Evolutionary conservation across 2,888 invertebrate species (phyloP).

Genomic region (Synergus umbraculus): DNA sequence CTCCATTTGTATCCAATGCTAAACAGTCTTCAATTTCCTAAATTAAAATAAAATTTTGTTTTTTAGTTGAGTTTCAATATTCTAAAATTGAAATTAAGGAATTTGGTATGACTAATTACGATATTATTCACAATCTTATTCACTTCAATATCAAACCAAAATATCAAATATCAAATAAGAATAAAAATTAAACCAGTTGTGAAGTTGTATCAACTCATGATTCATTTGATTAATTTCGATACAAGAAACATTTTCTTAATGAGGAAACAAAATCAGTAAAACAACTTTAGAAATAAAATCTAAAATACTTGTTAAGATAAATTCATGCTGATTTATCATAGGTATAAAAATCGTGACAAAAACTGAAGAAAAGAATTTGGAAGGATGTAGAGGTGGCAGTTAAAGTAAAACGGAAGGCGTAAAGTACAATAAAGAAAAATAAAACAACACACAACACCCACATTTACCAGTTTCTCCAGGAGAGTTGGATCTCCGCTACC

Average conservation of each 20-base stretch:
- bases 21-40: slow-evolving; percentile 71
- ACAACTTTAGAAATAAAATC: neutral
- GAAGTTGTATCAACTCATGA: no score
- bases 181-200: no score
- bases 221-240: neutral
- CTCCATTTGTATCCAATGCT: slow-evolving; percentile 63
- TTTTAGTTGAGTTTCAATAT: neutral
- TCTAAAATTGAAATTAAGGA: no score
- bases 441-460: slow-evolving; percentile 64
- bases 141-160: no score
- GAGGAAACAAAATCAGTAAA: neutral
- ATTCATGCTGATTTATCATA: neutral
- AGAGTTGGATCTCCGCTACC: slow-evolving; percentile 67
- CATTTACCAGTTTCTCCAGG: slow-evolving; percentile 74
- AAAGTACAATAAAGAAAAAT: slow-evolving; percentile 38
- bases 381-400: neutral
- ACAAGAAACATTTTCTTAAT: slow-evolving; percentile 8
- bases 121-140: no score
- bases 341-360: neutral
- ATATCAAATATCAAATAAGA: no score
- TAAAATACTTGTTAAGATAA: slow-evolving; percentile 11
- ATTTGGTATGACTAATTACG: no score
- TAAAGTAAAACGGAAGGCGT: neutral
- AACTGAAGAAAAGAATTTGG: neutral
- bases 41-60: neutral